These are phyloP conservation scores for Heliconius congener DNA, from an alignment of 1,140 invertebrate genomes.

Conservation along the genomic window DNA sequence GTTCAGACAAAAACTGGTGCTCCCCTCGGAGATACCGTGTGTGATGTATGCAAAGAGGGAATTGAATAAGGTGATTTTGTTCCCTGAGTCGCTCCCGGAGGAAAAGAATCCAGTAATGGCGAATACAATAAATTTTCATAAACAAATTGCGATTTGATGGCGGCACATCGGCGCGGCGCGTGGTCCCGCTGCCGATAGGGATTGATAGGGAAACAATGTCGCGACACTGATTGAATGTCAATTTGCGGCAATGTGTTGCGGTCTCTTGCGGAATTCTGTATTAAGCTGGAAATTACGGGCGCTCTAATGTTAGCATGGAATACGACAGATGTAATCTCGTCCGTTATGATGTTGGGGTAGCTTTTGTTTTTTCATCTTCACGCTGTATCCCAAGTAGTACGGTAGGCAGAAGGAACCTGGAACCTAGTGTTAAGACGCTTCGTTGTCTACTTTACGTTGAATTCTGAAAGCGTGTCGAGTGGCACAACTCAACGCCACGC, in stretches of 20 bases:
- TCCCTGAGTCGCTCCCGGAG: conserved; percentile 75
- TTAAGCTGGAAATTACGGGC: conserved; percentile 37
- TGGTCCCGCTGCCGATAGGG: conserved; percentile 74
- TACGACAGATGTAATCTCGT: not conserved
- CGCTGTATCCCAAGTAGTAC: too few species aligned
- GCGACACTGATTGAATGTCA: conserved; percentile 79
- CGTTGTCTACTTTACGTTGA: too few species aligned
- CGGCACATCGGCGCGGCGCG: conserved; percentile 70
- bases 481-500: too few species aligned
- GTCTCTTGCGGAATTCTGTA: conserved; percentile 49
- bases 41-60: conserved; percentile 81
- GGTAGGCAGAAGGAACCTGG: too few species aligned
- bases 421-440: too few species aligned
- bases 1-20: conserved; percentile 74
- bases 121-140: conserved; percentile 82
- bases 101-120: conserved; percentile 80
- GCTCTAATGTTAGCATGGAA: conserved; percentile 10
- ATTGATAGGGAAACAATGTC: conserved; percentile 80
- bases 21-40: conserved; percentile 67
- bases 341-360: too few species aligned
- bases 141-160: conserved; percentile 81
- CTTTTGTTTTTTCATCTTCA: too few species aligned
- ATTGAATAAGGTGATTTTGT: conserved; percentile 81
- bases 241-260: conserved; percentile 60
- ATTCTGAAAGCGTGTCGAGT: too few species aligned